These are phyloP conservation scores for Drosophila macrospina DNA, from an alignment of 2,888 invertebrate species.

Conservation along the genomic window DNA sequence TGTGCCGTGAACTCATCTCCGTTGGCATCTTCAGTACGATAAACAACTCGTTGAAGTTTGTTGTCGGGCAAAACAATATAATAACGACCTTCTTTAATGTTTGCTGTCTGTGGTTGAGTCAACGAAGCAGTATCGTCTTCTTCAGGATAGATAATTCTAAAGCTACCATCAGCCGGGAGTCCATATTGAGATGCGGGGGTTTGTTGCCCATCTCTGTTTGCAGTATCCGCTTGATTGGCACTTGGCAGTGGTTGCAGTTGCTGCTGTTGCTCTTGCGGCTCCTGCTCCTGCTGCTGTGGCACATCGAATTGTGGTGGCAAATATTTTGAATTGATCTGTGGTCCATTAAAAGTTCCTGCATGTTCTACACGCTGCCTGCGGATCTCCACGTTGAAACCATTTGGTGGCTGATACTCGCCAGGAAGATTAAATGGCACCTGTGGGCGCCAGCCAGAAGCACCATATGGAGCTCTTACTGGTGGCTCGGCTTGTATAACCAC, in stretches of 20 bases:
- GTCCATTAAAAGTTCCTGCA: slow-evolving; percentile 71
- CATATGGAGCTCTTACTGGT: slow-evolving; percentile 79
- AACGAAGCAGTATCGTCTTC: slow-evolving; percentile 31
- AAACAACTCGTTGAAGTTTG: slow-evolving; percentile 83
- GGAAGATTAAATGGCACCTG: slow-evolving; percentile 83
- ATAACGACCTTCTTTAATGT: slow-evolving; percentile 81
- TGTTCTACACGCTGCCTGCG: slow-evolving; percentile 80
- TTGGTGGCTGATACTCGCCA: slow-evolving; percentile 62
- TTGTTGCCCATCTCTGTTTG: not conserved
- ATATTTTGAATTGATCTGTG: slow-evolving; percentile 62
- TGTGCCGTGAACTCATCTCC: slow-evolving; percentile 84
- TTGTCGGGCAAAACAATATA: slow-evolving; percentile 84
- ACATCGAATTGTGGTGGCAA: slow-evolving; percentile 59
- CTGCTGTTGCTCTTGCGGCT: slow-evolving; percentile 27
- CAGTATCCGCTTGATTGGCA: not conserved
- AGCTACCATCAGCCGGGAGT: slow-evolving; percentile 52
- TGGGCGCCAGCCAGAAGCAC: slow-evolving; percentile 85
- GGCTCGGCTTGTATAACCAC: slow-evolving; percentile 60
- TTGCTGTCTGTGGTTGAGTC: slow-evolving; percentile 16
- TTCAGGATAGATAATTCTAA: slow-evolving; percentile 69
- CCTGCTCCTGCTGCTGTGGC: slow-evolving; percentile 28
- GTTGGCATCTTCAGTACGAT: slow-evolving; percentile 80
- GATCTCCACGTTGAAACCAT: slow-evolving; percentile 66
- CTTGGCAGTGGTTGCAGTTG: slow-evolving; percentile 35
- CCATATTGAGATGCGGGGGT: slow-evolving; percentile 70